Base-by-base conservation (phyloP, 2,113 vertebrate genomes). In the Grantiella picta region DNA sequence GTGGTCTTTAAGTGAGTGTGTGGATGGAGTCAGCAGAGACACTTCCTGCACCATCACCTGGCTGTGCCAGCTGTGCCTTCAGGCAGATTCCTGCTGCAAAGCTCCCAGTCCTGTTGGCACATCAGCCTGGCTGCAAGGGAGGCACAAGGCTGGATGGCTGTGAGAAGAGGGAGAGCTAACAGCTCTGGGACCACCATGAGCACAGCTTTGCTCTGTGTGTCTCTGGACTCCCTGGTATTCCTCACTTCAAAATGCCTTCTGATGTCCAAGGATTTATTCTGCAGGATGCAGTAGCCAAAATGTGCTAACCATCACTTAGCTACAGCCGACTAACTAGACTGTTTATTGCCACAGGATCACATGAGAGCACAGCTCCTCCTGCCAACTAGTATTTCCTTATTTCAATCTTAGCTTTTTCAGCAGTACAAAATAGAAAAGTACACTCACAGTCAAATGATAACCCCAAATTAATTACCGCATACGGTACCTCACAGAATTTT, bases 401-500 rank as follows among this genome's bases (percentile, higher is more conserved):
- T 89, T 86, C 69, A 44, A 61, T 68, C 31, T 64, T 12, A 68
- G 72, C 9, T 53, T 83, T 89, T 83, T 82, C 76, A 89, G 71
- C 65, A 54, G 77, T 6, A 71, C 35, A 35, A 44, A 92, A 44
- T 25, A 65, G 63, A 54, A 92, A 82, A 81, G 44, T 79, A 38
- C 69, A n/a, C 54, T 84, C 56, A 9, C 4, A 28, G 57, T 86
- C 78, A 86, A 90, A 88, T 0, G 33, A 88, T 88, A 94, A 93
- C 85, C 59, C 68, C 52, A 68, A 89, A 89, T 92, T 93, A 86
- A 93, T 95, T 92, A 90, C 68, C 45, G 59, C 7, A 38, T 56
- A 75, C 27, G 68, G 59, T 75, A 88, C 36, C 72, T 78, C 85
- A 33, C 53, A 75, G 60, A 45, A 40, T 27, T 75, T 77, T 80